Conservation (phyloP, 2,113 vertebrate genomes). For the Panthera tigris region DNA sequence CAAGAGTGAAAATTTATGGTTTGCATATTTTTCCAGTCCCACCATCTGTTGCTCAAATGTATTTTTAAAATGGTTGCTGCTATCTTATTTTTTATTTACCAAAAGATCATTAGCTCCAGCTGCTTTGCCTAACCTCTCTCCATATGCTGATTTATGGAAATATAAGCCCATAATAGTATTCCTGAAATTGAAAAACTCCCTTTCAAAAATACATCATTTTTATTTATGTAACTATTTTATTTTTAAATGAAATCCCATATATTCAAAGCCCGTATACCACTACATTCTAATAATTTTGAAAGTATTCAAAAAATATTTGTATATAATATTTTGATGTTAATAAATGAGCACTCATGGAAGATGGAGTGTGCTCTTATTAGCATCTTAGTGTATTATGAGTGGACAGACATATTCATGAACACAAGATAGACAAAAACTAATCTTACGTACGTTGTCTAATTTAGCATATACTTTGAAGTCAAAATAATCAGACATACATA, state of each 20-base stretch:
- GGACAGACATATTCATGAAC: neutral
- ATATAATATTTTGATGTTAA: constrained; percentile 15
- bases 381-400: neutral
- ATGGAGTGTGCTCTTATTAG: neutral
- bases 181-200: neutral
- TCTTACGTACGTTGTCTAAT: neutral
- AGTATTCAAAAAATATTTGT: neutral
- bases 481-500: constrained; percentile 31
- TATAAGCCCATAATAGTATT: neutral
- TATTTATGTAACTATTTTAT: neutral
- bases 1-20: neutral
- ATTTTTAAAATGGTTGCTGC: constrained; percentile 1
- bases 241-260: neutral
- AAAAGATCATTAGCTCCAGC: neutral
- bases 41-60: constrained; percentile 13
- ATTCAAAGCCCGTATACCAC: neutral
- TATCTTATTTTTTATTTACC: constrained; percentile 8
- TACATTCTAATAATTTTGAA: neutral
- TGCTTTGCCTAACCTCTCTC: neutral
- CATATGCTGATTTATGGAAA: neutral
- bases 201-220: neutral
- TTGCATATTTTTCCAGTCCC: neutral
- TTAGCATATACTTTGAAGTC: neutral
- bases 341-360: neutral
- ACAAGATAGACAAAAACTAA: neutral